Percentiles rank a stretch among this genome's conserved stretches.
Evolutionary conservation across 2,797 vertebrate species (phyloP).

Genomic region (Onychomys arenicola): DNA sequence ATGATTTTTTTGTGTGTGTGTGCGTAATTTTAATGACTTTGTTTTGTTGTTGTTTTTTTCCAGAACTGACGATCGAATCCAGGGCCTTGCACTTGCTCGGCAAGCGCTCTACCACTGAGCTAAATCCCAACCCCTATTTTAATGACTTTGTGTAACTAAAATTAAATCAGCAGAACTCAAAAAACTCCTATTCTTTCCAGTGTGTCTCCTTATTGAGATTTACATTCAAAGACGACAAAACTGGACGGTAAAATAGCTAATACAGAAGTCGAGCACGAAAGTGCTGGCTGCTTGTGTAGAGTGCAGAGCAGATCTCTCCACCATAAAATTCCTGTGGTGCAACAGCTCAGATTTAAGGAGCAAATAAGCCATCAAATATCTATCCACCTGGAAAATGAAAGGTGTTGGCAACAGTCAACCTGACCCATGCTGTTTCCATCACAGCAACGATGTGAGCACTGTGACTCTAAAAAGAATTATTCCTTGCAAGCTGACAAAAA

Average conservation of each 20-base stretch:
- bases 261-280: background rate
- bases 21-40: background rate
- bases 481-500: conserved; percentile 3
- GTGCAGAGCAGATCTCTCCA: background rate
- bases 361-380: background rate
- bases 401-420: background rate
- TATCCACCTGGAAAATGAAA: background rate
- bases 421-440: background rate
- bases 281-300: background rate
- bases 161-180: background rate
- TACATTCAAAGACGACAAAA: background rate
- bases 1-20: too few relatives aligned
- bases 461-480: background rate
- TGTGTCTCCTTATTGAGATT: background rate
- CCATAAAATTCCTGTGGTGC: background rate
- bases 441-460: background rate
- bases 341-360: background rate
- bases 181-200: background rate
- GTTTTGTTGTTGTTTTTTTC: too few relatives aligned
- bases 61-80: too few relatives aligned
- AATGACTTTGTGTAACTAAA: conserved; percentile 20
- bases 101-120: too few relatives aligned
- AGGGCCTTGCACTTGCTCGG: too few relatives aligned
- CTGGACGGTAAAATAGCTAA: background rate
- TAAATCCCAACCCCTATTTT: too few relatives aligned